Percentiles rank a stretch among this genome's conserved stretches.
Evolutionary conservation across 2,113 vertebrate genomes (phyloP).

Genomic region (Oryzias melastigma): DNA sequence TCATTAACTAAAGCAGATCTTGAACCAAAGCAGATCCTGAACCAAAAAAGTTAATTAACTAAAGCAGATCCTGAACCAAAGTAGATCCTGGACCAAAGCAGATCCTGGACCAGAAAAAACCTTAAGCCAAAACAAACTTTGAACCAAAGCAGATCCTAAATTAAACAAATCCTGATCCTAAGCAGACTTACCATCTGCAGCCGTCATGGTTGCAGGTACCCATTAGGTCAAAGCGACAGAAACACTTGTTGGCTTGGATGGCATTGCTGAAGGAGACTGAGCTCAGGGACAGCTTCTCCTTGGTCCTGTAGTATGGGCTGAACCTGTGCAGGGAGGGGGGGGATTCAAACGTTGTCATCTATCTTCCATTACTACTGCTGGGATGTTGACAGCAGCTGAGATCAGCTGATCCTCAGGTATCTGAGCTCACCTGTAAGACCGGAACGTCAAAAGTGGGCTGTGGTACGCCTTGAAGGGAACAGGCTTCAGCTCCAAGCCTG

Average conservation of each 20-base stretch:
- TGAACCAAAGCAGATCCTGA: too few species aligned
- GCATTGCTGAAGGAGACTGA: slow-evolving; percentile 88
- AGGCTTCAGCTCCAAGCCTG: slow-evolving; percentile 75
- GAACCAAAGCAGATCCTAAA: too few species aligned
- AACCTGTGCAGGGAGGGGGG: slow-evolving; percentile 76
- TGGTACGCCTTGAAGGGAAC: slow-evolving; percentile 85
- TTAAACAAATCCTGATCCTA: too few species aligned
- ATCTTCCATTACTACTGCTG: too few species aligned
- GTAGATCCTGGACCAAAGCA: too few species aligned
- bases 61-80: too few species aligned
- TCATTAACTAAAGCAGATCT: too few species aligned
- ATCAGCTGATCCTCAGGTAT: not conserved
- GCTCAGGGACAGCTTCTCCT: slow-evolving; percentile 92
- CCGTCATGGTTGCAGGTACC: slow-evolving; percentile 95
- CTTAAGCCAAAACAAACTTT: too few species aligned
- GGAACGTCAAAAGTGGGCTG: slow-evolving; percentile 92
- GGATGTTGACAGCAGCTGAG: too few species aligned
- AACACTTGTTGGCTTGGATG: slow-evolving; percentile 87
- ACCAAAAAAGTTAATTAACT: too few species aligned
- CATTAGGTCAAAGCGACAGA: slow-evolving; percentile 94
- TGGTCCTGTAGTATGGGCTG: slow-evolving; percentile 96
- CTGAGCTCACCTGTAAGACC: slow-evolving; percentile 86
- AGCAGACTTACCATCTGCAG: slow-evolving; percentile 85
- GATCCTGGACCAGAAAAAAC: too few species aligned
- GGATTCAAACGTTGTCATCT: not conserved